Base-by-base conservation (phyloP, 2,888 invertebrate species). In the Argynnis bischoffii region DNA sequence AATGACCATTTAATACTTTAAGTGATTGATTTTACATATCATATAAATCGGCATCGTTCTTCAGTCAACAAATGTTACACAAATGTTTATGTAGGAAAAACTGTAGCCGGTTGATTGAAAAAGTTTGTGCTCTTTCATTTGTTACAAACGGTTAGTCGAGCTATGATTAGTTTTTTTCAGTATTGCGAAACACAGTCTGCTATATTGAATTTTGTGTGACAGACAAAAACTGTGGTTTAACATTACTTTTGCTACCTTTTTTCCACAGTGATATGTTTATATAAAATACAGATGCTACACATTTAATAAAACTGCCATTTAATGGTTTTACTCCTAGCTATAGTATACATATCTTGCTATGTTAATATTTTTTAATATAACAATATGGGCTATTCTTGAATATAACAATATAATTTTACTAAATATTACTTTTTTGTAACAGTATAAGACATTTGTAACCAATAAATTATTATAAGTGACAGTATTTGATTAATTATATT, bases 101-200 rank as follows among this genome's bases (percentile, higher is more conserved):
- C 35, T 50, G 15, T 61, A 51, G 18, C 51, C 18, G 50, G 55
- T 64, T 64, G 64, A 64, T 64, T 64, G 64, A 64, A 64, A 64
- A 64, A 55, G 31, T 64, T 55, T 64, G 55, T 15, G 64, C 48
- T 41, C 35, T 64, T 64, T 55, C 55, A 64, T 64, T 64, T 64
- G 55, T 56, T 64, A 55, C 55, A 55, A 55, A 64, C 55, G 63
- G 64, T 55, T 55, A 55, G 64, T 64, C 55, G 55, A 48, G 55
- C 64, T 64, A 47, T 64, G 64, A 64, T 64, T 64, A 64, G 64
- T 64, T 64, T 64, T 61, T 64, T 64, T 64, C 64, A 55, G 55
- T 64, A 63, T 64, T 64, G 55, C 55, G 55, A 55, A 64, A 56
- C 64, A 64, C 55, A 55, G 35, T 48, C 55, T 64, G 55, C 64